Evolutionary conservation across 2,113 vertebrate genomes (phyloP).

Genomic region (Fukomys damarensis): DNA sequence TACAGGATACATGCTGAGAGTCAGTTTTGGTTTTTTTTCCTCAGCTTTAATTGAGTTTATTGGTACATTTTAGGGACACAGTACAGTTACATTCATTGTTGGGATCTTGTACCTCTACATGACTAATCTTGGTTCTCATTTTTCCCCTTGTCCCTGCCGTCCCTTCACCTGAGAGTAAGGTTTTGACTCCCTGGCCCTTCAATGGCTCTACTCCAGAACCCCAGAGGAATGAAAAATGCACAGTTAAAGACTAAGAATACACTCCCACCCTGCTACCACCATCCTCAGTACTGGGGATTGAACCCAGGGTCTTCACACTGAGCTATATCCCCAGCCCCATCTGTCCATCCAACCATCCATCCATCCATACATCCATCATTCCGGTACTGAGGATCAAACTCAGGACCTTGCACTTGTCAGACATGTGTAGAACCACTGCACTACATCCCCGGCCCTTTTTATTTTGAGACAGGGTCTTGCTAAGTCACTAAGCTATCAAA

Average conservation of each 20-base stretch:
- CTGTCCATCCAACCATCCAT: no score
- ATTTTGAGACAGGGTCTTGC: neutral
- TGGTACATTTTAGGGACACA: no score
- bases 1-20: neutral
- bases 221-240: neutral
- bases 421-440: neutral
- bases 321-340: no score
- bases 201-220: neutral
- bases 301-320: no score
- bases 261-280: neutral
- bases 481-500: neutral
- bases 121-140: no score
- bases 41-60: no score
- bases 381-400: neutral
- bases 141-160: no score
- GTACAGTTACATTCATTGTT: no score
- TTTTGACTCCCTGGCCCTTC: neutral
- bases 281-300: no score
- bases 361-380: no score
- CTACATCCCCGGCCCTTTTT: neutral
- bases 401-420: neutral
- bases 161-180: neutral
- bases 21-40: no score
- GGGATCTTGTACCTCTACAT: no score
- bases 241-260: neutral